Evolutionary conservation across 1,140 invertebrate genomes (phyloP), one percentile per base, ranked within the genome.

Genomic region (Heliconius hewitsoni): DNA sequence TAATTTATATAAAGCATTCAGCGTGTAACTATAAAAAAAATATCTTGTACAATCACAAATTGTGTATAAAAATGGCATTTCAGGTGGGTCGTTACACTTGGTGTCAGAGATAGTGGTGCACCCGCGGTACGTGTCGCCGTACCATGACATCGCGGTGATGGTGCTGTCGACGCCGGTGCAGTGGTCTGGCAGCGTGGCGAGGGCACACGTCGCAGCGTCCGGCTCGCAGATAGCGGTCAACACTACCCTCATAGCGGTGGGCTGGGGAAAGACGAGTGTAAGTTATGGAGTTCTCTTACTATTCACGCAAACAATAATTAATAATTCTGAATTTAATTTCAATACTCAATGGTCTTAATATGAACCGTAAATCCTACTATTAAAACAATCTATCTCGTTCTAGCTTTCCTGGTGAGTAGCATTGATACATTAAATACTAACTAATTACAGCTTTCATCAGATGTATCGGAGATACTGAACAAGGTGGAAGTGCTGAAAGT

Each of bases 201-300:
- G 19, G 86, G 77, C 13, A 57, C 8, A 57, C 57, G 79, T 90
- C 46, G 85, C 87, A 8, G 50, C 30, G 8, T 83, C 81, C 70
- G 82, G 82, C 2, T 73, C 71, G 0, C 30, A 27, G 6, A 78
- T 93, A 8, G 84, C 88, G 0, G 84, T 86, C 27, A 83, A 87
- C 76, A 57, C 83, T 4, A 66, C 77, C 1, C 85, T 92, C 6
- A 80, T 79, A 0, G 74, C 82, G 34, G 85, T 90, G 4, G 90
- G 90, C 27, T 93, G 91, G 91, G 91, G 90, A 2, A 23, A 70
- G 9, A 92, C 89, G 75, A 83, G 72, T 42, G 90, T 92, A 77
- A 81, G 89, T 81, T 55, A 3, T 37, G 2, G 78, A 81, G 89
- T 81, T 55, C 42, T 46, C 42, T 46, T 4, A 4, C 13, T 46